These are phyloP conservation scores for Pristionchus exspectatus DNA, from an alignment of 2,888 invertebrate species.

Conservation along the genomic window DNA sequence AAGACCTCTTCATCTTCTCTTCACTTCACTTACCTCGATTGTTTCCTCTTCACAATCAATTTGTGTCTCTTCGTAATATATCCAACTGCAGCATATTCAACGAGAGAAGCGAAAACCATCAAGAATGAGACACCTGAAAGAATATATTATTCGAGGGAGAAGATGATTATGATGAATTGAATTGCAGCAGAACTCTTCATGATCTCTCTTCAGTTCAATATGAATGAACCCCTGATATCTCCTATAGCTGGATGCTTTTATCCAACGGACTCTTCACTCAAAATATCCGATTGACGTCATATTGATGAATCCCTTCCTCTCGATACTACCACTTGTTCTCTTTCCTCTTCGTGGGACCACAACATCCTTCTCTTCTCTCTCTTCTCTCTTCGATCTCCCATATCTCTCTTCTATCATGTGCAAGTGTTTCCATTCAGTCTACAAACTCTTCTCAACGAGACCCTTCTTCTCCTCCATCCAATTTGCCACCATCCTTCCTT, in stretches of 20 bases:
- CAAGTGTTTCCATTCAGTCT: conserved; percentile 27
- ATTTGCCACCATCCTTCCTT: conserved; percentile 7
- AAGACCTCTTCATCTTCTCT: not conserved
- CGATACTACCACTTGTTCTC: conserved; percentile 21
- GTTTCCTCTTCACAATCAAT: conserved; percentile 56
- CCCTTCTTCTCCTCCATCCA: conserved; percentile 7
- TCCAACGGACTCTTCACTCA: conserved; percentile 56
- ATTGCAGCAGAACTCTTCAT: not conserved
- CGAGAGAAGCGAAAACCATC: conserved; percentile 97
- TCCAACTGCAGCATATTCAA: conserved; percentile 97
- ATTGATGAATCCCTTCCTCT: not conserved
- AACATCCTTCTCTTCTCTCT: conserved; percentile 24
- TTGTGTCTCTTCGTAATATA: conserved; percentile 89
- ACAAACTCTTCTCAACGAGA: not conserved
- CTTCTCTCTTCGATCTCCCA: not conserved
- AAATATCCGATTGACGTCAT: conserved; percentile 22
- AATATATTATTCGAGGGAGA: not conserved
- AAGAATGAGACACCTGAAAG: conserved; percentile 87
- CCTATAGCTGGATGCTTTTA: conserved; percentile 57
- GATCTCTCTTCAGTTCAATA: not conserved
- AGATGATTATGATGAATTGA: not conserved
- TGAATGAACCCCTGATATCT: not conserved
- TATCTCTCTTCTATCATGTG: not conserved
- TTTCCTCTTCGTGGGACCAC: not conserved
- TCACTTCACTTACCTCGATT: conserved; percentile 30